Evolutionary conservation across 2,888 invertebrate species (phyloP), one percentile per base, ranked within the genome.

Genomic region (Aplocera efformata): DNA sequence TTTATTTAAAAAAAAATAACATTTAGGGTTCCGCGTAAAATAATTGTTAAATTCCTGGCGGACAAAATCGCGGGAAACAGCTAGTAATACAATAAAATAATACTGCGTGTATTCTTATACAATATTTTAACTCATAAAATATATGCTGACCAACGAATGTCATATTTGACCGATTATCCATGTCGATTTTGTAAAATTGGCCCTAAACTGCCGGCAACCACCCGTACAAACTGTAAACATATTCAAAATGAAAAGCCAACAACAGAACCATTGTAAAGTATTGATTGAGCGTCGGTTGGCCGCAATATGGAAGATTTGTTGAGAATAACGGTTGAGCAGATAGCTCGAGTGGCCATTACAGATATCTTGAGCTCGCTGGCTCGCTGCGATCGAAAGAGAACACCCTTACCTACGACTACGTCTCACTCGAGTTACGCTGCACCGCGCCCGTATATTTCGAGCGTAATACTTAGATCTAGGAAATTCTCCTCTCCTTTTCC

Each of bases 301-400:
- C 79, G 78, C 77, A 78, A 72, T 79, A 77, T 73, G 74, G 74
- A 69, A 82, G 80, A 84, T 84, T 83, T 80, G 81, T 82, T 73
- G 77, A 71, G 78, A 78, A 79, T 80, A 81, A 79, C 79, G 78
- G 74, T 67, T 69, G 75, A 74, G 72, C 68, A 78, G 79, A 81
- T 76, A 77, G 76, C 79, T 80, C 78, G 74, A 82, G 81, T 83
- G 80, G 82, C 84, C 81, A 83, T 83, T 84, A 84, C 75, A 74
- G 81, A 79, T 81, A 81, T 78, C 76, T 77, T 71, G 77, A 73
- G 77, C 72, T 69, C 58, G 64, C 61, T 60, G 66, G 77, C 72
- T 69, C 58, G 64, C 61, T 60, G 66, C 69, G 69, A 76, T 77
- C 71, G 75, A 66, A 63, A 67, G 58, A 65, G 70, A 67, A 72